Percentiles rank a stretch among this genome's conserved stretches.
Conservation (phyloP, 1,140 invertebrate species). For the Eciton burchellii region DNA sequence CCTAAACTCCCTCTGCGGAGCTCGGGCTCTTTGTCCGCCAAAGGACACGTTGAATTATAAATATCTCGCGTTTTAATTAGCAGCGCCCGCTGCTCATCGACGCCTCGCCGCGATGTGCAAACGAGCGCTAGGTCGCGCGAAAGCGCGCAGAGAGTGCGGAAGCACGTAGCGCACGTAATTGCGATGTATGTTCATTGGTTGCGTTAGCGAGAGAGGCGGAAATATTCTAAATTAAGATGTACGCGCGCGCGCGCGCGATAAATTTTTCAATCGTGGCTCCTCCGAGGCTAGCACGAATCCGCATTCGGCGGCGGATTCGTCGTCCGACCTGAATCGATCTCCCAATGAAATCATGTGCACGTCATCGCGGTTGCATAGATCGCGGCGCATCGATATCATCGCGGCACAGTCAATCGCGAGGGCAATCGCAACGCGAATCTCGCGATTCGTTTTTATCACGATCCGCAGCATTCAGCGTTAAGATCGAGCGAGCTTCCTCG, state of each 20-base stretch:
- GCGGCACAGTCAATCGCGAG: too few relatives aligned
- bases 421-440: too few relatives aligned
- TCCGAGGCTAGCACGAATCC: too few relatives aligned
- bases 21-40: background rate
- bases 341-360: too few relatives aligned
- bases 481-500: constrained; percentile 51
- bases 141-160: constrained; percentile 46
- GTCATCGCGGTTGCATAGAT: too few relatives aligned
- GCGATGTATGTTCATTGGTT: constrained; percentile 23
- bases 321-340: too few relatives aligned
- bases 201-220: constrained; percentile 12
- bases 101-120: constrained; percentile 30
- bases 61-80: constrained; percentile 56
- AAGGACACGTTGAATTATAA: constrained; percentile 54
- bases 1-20: too few relatives aligned
- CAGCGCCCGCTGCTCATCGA: constrained; percentile 43
- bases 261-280: constrained; percentile 1
- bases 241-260: too few relatives aligned
- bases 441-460: constrained; percentile 14
- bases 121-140: constrained; percentile 29
- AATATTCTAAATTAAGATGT: constrained; percentile 36
- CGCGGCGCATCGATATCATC: too few relatives aligned
- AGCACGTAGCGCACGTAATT: constrained; percentile 48
- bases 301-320: too few relatives aligned
- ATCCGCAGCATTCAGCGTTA: constrained; percentile 32